Base-by-base conservation (phyloP, 2,888 invertebrate genomes). In the Ophioninae sp. region DNA sequence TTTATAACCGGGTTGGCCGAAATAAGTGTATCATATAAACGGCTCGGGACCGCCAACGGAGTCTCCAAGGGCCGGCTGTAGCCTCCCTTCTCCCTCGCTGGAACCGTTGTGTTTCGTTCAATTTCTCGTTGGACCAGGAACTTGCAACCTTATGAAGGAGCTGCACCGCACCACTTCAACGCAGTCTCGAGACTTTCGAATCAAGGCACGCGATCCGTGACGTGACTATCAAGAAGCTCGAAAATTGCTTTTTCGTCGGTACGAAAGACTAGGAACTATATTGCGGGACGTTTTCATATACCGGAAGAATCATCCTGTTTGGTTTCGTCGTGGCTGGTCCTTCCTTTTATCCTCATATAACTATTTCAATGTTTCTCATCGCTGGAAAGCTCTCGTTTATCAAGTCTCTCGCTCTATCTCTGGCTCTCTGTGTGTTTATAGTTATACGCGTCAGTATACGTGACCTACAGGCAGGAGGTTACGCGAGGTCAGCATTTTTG, bases 221-320 rank as follows among this genome's bases (percentile, higher is more conserved):
- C 82, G 78, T 64, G 88, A 88, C 87, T 88, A 85, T 86, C 87
- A 87, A 88, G 84, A 75, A 85, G 85, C 85, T 87, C 82, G 86
- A 86, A 87, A 86, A 87, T 87, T 88, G 87, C 86, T 85, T 85
- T 78, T 84, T 82, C 69, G 81, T 58, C 69, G 76, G 84, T 78
- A 81, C 77, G 78, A 78, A 83, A 75, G 75, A 74, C 51, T 7
- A 10, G 51, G 44, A 37, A 69, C 39, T 61, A 20, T 39, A 51
- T 41, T 51, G 63, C 39, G 22, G 68, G 37, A 75, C 44, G 59
- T 77, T 77, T 69, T 77, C 59, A 69, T 71, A 76, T 37, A 63
- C 13, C 39, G 51, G 51, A 67, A 56, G 51, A 65, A 69, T 30
- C 64, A 72, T 65, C 44, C 23, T 58, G 37, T 37, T 61, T 56